Evolutionary conservation across 2,888 invertebrate species (phyloP).

Genomic region (Caenorhabditis auriculariae): DNA sequence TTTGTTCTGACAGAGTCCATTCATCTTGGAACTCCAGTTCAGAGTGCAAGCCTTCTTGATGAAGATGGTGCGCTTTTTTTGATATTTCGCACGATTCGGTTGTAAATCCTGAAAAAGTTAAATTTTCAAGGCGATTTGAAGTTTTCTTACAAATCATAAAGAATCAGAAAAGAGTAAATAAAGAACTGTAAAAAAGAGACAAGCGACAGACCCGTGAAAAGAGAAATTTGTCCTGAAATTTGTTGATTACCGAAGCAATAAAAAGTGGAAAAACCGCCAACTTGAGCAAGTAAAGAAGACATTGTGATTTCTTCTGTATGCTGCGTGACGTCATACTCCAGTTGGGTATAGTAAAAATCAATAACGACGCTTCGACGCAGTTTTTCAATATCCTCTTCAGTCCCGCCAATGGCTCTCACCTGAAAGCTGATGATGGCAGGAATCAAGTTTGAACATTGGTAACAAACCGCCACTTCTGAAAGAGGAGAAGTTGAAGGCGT

Average conservation of each 20-base stretch:
- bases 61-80: too few species aligned
- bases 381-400: slow-evolving; percentile 29
- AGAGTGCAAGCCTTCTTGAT: too few species aligned
- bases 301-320: slow-evolving; percentile 55
- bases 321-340: slow-evolving; percentile 56
- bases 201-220: slow-evolving; percentile 56
- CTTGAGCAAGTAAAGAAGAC: slow-evolving; percentile 52
- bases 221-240: slow-evolving; percentile 56
- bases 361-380: slow-evolving; percentile 43
- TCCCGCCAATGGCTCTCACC: slow-evolving; percentile 10
- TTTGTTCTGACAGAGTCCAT: too few species aligned
- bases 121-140: too few species aligned
- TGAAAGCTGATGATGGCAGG: too few species aligned
- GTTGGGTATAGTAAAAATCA: slow-evolving; percentile 40
- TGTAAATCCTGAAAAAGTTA: too few species aligned
- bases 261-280: slow-evolving; percentile 44
- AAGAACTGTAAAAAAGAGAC: slow-evolving; percentile 53
- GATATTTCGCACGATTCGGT: too few species aligned
- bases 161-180: slow-evolving; percentile 30
- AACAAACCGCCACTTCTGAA: not conserved
- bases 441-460: too few species aligned
- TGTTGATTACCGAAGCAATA: not conserved
- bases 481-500: not conserved
- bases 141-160: not conserved
- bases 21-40: too few species aligned